Evolutionary conservation across 2,888 invertebrate genomes (phyloP).

Genomic region (Glyphotaelius pellucidus): DNA sequence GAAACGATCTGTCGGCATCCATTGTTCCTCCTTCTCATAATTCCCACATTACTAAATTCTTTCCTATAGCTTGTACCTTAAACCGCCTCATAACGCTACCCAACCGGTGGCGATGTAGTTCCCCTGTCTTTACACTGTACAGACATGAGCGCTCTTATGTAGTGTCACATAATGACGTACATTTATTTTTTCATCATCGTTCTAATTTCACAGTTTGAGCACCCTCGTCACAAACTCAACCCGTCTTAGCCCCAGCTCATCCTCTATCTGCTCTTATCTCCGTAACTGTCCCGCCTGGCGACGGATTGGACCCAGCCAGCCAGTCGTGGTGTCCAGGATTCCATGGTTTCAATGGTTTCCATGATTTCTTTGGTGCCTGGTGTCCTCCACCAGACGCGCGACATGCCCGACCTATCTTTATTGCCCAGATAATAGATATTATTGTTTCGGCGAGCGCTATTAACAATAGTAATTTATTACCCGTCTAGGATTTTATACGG

Average conservation of each 20-base stretch:
- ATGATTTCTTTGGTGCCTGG: neutral
- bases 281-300: conserved; percentile 6
- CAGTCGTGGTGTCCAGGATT: neutral
- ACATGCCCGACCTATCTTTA: conserved; percentile 21
- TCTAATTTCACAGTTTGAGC: neutral
- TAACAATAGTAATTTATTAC: conserved; percentile 14
- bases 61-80: too few relatives aligned
- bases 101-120: too few relatives aligned
- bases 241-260: conserved; percentile 11
- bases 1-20: too few relatives aligned
- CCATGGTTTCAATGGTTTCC: neutral
- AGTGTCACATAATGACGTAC: too few relatives aligned
- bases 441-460: conserved; percentile 20
- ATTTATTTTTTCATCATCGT: neutral
- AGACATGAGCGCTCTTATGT: too few relatives aligned
- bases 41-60: too few relatives aligned
- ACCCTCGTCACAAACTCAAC: neutral
- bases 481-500: neutral
- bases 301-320: neutral
- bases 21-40: too few relatives aligned
- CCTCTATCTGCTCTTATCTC: conserved; percentile 27
- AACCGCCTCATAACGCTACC: too few relatives aligned
- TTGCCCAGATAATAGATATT: conserved; percentile 13
- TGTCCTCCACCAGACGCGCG: conserved; percentile 7
- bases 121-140: too few relatives aligned